Conservation (phyloP, 1,140 invertebrate species). For the Orius insidiosus region DNA sequence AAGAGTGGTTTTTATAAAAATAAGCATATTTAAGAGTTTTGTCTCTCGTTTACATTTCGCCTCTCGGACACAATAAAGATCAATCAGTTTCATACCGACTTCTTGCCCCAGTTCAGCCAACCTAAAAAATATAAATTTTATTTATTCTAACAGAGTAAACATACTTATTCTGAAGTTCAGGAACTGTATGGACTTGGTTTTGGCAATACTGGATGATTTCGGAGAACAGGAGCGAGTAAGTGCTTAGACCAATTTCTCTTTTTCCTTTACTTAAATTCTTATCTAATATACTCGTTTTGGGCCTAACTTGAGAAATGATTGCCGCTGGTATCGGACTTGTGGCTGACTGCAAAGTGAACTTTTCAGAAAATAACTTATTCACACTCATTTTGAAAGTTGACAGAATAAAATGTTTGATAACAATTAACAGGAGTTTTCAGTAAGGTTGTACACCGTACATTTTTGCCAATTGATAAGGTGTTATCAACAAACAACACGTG, state of each 20-base stretch:
- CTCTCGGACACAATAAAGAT: constrained; percentile 85
- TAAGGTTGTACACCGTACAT: no score
- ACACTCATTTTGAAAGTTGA: constrained; percentile 1
- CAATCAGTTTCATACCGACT: constrained; percentile 84
- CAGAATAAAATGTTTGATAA: no score
- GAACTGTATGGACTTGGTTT: constrained; percentile 84
- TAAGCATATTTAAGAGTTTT: constrained; percentile 83
- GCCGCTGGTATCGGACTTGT: constrained; percentile 10
- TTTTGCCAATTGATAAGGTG: no score
- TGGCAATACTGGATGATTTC: constrained; percentile 98
- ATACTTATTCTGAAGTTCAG: constrained; percentile 86
- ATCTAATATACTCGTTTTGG: constrained; percentile 71
- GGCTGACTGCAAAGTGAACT: neutral
- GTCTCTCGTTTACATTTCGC: constrained; percentile 87
- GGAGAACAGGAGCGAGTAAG: constrained; percentile 89
- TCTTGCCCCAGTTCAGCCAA: constrained; percentile 85
- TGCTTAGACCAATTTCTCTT: constrained; percentile 77
- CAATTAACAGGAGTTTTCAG: no score
- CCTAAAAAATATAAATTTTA: constrained; percentile 32
- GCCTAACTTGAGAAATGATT: constrained; percentile 30
- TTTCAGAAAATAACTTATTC: constrained; percentile 5
- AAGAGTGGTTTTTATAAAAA: constrained; percentile 90
- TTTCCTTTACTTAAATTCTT: constrained; percentile 84
- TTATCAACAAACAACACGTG: no score
- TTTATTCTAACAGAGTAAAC: no score